A percentile compares a stretch with the other conserved stretches of the same genome.
These are phyloP conservation scores for Tadarida brasiliensis DNA, from an alignment of 2,797 vertebrate genomes.

Conservation along the genomic window DNA sequence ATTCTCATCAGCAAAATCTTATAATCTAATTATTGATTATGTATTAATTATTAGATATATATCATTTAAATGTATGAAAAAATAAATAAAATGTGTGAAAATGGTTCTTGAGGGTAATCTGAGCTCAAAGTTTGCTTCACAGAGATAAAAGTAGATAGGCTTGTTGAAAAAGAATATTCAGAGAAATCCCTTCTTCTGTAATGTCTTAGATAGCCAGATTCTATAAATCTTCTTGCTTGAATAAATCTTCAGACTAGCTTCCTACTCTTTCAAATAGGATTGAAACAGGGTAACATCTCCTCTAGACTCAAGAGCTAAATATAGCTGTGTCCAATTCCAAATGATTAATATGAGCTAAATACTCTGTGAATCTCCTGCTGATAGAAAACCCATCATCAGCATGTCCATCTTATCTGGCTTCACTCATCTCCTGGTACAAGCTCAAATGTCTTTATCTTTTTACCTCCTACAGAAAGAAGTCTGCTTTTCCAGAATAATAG, in stretches of 20 bases:
- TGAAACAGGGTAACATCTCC: neutral
- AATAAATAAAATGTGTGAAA: constrained; percentile 41
- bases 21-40: constrained; percentile 62
- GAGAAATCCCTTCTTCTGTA: constrained; percentile 59
- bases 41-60: neutral
- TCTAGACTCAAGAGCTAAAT: neutral
- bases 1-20: constrained; percentile 55
- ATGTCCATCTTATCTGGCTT: neutral
- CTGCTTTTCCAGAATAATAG: neutral
- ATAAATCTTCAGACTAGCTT: neutral
- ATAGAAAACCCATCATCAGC: neutral
- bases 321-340: neutral
- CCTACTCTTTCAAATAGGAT: neutral
- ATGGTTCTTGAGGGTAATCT: constrained; percentile 47
- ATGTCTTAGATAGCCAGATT: constrained; percentile 67
- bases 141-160: constrained; percentile 71
- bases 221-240: constrained; percentile 21
- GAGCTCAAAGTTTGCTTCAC: constrained; percentile 70
- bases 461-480: neutral
- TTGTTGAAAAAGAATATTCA: constrained; percentile 72
- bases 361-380: neutral
- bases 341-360: constrained; percentile 33
- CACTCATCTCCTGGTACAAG: neutral
- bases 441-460: neutral
- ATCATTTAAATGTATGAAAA: neutral